These are phyloP conservation scores for Tautogolabrus adspersus DNA, from an alignment of 2,113 vertebrate genomes.

Conservation along the genomic window DNA sequence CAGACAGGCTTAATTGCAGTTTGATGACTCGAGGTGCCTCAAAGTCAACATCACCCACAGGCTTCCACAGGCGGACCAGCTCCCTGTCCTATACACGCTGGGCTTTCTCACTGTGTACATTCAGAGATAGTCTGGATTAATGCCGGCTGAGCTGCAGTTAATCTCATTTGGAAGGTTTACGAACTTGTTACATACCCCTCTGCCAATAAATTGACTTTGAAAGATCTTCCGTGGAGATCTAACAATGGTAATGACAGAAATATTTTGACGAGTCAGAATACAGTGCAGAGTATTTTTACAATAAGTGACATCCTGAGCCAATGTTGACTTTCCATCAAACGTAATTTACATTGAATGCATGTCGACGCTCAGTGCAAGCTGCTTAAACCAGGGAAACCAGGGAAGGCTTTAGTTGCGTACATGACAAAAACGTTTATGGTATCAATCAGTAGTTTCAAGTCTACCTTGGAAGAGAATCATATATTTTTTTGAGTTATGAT, in stretches of 20 bases:
- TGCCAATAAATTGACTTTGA: conserved; percentile 63
- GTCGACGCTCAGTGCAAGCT: conserved; percentile 18
- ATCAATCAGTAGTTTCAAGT: no score
- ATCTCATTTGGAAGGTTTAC: conserved; percentile 73
- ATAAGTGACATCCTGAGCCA: not conserved
- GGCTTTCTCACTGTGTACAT: conserved; percentile 59
- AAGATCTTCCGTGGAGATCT: conserved; percentile 47
- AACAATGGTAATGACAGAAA: conserved; percentile 33
- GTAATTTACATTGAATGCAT: conserved; percentile 17
- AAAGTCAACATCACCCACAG: conserved; percentile 65
- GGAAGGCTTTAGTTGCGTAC: not conserved
- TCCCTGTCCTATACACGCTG: conserved; percentile 10
- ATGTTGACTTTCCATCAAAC: conserved; percentile 13
- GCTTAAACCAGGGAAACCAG: not conserved
- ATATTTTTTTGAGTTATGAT: no score
- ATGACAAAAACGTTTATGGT: not conserved
- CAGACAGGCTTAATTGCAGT: conserved; percentile 70
- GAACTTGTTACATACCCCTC: conserved; percentile 51
- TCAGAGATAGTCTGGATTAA: conserved; percentile 66
- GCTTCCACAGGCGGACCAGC: conserved; percentile 51
- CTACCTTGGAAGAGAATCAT: no score
- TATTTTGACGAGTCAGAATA: conserved; percentile 13
- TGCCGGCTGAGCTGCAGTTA: conserved; percentile 56
- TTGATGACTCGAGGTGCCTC: conserved; percentile 70
- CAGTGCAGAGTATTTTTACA: not conserved